phyloP scores from a whole-genome alignment of 2,113 vertebrate species.

The Eptesicus fuscus region DNA sequence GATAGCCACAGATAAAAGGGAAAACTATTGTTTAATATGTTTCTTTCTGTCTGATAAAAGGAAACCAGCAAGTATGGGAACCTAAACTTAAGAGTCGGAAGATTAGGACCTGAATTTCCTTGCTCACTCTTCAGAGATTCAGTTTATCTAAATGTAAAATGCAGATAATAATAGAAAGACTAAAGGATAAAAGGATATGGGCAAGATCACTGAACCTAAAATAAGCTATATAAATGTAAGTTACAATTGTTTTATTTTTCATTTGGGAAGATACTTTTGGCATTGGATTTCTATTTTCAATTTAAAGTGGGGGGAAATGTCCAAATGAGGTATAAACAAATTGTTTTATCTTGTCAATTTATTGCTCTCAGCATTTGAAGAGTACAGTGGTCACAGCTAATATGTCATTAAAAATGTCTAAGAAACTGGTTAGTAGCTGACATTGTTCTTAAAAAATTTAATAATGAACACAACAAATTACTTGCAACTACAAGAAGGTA shows the following conservation, averaged over 20 bases:
- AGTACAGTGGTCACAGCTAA: neutral
- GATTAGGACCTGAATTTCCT: neutral
- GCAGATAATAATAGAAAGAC: neutral
- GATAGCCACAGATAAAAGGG: neutral
- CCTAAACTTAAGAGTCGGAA: neutral
- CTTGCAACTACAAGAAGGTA: constrained; percentile 12
- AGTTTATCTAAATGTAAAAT: neutral
- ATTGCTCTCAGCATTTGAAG: neutral
- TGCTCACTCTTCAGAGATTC: neutral
- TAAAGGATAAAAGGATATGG: neutral
- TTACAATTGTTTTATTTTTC: neutral
- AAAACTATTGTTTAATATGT: neutral
- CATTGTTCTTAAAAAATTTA: neutral
- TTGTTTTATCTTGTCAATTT: neutral
- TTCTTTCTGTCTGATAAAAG: neutral
- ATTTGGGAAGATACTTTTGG: constrained; percentile 10
- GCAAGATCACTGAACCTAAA: neutral
- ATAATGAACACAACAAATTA: neutral
- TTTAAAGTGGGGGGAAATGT: constrained; percentile 4
- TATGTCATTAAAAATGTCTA: neutral
- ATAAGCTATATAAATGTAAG: neutral
- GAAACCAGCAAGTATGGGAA: neutral
- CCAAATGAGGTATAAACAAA: constrained; percentile 11
- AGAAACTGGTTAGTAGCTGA: neutral
- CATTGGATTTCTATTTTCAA: neutral